Conservation (phyloP, 2,797 vertebrate genomes). For the Babyrousa celebensis region DNA sequence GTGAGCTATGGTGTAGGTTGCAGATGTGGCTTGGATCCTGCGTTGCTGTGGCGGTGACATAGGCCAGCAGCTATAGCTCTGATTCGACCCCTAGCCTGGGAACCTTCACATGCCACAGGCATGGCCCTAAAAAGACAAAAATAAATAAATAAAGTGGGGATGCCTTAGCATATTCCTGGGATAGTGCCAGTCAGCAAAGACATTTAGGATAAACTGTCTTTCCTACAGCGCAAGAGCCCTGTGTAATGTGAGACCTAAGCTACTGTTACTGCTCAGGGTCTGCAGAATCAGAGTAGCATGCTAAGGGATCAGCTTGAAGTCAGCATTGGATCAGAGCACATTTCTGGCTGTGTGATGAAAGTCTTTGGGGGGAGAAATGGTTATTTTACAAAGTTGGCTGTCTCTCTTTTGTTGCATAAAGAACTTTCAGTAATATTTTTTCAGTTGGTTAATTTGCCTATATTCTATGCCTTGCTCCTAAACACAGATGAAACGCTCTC, state of each 20-base stretch:
- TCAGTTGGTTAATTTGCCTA: background rate
- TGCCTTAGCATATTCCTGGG: conserved; percentile 4
- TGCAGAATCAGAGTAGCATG: background rate
- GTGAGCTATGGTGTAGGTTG: too few species aligned
- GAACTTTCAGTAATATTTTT: conserved; percentile 64
- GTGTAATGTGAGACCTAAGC: background rate
- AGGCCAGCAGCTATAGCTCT: too few species aligned
- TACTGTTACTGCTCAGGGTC: background rate
- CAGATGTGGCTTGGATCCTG: too few species aligned
- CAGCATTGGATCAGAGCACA: background rate
- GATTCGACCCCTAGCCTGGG: too few species aligned
- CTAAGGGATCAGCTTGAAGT: background rate
- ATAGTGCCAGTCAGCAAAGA: conserved; percentile 10
- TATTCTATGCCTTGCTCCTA: conserved; percentile 3
- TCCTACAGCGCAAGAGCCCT: background rate
- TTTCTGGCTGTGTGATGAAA: conserved; percentile 50
- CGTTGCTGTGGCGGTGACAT: too few species aligned
- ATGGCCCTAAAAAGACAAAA: too few species aligned
- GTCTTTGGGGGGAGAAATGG: background rate
- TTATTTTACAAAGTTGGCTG: conserved; percentile 45
- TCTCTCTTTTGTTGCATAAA: conserved; percentile 56
- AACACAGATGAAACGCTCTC: conserved; percentile 39
- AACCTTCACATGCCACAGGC: too few species aligned
- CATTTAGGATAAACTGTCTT: conserved; percentile 6
- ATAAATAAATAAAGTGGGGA: background rate